Evolutionary conservation across 2,888 invertebrate genomes (phyloP).

Genomic region (Agonopterix heracliana): DNA sequence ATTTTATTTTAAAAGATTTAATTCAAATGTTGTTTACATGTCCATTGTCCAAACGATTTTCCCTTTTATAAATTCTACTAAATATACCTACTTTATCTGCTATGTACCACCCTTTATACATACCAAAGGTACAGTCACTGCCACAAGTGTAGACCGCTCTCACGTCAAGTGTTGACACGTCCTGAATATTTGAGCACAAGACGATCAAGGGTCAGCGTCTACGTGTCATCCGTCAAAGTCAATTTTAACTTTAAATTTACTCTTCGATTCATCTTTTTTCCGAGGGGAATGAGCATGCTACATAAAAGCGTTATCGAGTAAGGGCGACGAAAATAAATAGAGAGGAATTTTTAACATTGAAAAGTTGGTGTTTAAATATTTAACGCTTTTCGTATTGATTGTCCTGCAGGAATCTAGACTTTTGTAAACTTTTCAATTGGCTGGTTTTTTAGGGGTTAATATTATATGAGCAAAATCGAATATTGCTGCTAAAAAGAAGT

Average conservation of each 20-base stretch:
- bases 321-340: constrained; percentile 54
- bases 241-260: constrained; percentile 69
- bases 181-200: constrained; percentile 64
- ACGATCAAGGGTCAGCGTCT: constrained; percentile 51
- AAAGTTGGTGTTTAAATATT: constrained; percentile 60
- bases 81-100: too few species aligned
- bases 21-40: too few species aligned
- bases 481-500: too few species aligned
- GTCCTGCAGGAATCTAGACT: constrained; percentile 5
- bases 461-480: too few species aligned
- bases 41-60: too few species aligned
- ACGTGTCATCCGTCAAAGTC: constrained; percentile 66
- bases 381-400: constrained; percentile 32
- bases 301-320: constrained; percentile 70
- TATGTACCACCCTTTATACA: too few species aligned
- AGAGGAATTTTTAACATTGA: constrained; percentile 59
- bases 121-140: constrained; percentile 6
- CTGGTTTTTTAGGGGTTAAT: too few species aligned
- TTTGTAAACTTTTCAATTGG: background rate
- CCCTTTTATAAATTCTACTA: too few species aligned
- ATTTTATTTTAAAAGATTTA: too few species aligned
- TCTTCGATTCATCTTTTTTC: constrained; percentile 58
- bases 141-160: constrained; percentile 29
- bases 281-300: constrained; percentile 28
- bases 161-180: constrained; percentile 43